These are phyloP conservation scores for Cryptotis parvus DNA, from an alignment of 2,113 vertebrate species.

Conservation along the genomic window DNA sequence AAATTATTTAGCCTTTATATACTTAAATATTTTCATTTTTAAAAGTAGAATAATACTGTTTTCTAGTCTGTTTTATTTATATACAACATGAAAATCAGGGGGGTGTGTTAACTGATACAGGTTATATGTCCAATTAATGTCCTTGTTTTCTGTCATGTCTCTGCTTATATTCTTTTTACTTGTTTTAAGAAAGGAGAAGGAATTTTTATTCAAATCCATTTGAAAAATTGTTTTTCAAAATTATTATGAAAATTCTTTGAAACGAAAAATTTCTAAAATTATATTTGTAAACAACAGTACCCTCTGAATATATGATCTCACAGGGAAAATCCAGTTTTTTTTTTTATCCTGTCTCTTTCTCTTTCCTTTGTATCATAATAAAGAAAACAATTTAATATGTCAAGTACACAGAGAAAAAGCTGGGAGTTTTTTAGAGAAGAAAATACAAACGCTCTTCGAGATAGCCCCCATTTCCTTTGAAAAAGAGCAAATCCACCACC, in stretches of 20 bases:
- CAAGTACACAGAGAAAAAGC: conserved; percentile 25
- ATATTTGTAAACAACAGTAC: conserved; percentile 50
- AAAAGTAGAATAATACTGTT: background rate
- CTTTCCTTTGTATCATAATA: conserved; percentile 43
- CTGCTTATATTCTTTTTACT: background rate
- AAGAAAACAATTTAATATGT: conserved; percentile 59
- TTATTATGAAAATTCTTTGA: conserved; percentile 41
- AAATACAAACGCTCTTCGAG: conserved; percentile 57
- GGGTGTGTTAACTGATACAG: background rate
- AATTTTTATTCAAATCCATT: no score
- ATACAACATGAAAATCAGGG: conserved; percentile 40
- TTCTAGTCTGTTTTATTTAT: background rate
- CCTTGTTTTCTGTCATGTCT: conserved; percentile 4
- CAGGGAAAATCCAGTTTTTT: conserved; percentile 26
- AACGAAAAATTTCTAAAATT: conserved; percentile 54
- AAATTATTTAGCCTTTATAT: conserved; percentile 30
- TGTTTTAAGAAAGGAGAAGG: conserved; percentile 37
- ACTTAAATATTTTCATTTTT: conserved; percentile 28
- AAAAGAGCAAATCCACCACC: conserved; percentile 68
- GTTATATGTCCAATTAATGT: conserved; percentile 15
- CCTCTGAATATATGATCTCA: conserved; percentile 44
- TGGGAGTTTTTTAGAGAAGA: conserved; percentile 13
- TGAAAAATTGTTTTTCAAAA: conserved; percentile 61
- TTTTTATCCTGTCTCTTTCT: conserved; percentile 54
- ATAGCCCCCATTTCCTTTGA: conserved; percentile 52